Evolutionary conservation across 2,797 vertebrate species (phyloP).

Genomic region (Typhlichthys eigenmanni): DNA sequence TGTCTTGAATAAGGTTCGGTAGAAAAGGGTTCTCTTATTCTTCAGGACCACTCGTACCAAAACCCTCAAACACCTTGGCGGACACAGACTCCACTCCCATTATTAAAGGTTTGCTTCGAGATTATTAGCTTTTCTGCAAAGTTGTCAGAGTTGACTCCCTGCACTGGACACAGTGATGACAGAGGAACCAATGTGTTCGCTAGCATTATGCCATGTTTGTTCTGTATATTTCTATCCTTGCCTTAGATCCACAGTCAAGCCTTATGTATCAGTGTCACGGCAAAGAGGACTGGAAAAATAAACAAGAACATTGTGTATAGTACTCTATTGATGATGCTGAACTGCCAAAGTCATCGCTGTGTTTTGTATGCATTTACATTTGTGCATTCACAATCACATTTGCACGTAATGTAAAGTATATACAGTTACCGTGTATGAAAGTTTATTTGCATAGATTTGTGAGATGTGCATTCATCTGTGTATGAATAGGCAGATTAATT

Average conservation of each 20-base stretch:
- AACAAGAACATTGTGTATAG: constrained; percentile 38
- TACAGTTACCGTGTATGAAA: no score
- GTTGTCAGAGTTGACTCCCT: background rate
- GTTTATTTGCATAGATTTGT: no score
- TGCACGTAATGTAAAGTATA: no score
- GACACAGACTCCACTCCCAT: no score
- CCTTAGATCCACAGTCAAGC: constrained; percentile 38
- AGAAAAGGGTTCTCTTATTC: no score
- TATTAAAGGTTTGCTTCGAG: no score
- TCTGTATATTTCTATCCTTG: constrained; percentile 36
- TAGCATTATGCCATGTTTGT: constrained; percentile 8
- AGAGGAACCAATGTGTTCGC: constrained; percentile 24
- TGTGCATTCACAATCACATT: no score
- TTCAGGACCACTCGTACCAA: no score
- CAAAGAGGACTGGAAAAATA: constrained; percentile 38
- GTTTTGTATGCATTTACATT: background rate
- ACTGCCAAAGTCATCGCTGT: background rate
- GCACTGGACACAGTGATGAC: no score
- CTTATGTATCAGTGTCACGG: constrained; percentile 43
- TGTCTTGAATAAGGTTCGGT: no score
- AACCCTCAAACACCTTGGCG: no score
- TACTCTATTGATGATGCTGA: constrained; percentile 3
- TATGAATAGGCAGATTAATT: constrained; percentile 15
- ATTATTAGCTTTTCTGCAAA: background rate
- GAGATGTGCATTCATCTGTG: background rate